Conservation (phyloP, 2,113 vertebrate genomes). For the Dasyornis broadbenti region DNA sequence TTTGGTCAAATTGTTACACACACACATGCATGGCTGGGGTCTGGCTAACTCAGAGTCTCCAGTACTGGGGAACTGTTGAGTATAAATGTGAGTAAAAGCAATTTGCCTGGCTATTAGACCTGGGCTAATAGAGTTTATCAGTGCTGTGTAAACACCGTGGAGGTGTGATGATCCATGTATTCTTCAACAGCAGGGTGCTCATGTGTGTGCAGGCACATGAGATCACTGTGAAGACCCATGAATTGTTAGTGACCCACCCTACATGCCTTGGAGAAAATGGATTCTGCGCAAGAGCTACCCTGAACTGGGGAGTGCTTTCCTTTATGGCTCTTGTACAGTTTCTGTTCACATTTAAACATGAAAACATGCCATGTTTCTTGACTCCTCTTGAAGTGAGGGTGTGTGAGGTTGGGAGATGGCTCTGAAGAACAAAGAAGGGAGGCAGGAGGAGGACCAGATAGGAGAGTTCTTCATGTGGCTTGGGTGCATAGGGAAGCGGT, state of each 20-base stretch:
- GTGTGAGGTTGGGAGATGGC: neutral
- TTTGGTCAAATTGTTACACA: neutral
- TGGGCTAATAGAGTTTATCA: neutral
- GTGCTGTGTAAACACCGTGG: neutral
- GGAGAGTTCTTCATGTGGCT: neutral
- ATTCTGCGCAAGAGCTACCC: neutral
- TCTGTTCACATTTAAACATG: neutral
- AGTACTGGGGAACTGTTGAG: neutral
- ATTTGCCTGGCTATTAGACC: neutral
- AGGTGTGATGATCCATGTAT: neutral
- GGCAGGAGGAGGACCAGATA: neutral
- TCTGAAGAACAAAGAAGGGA: neutral
- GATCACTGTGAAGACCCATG: neutral
- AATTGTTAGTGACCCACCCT: neutral
- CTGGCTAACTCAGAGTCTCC: neutral
- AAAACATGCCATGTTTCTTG: neutral
- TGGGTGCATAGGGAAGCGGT: neutral
- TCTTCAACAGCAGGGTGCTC: neutral
- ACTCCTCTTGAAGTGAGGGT: neutral
- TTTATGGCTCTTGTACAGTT: neutral
- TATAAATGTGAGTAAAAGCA: neutral
- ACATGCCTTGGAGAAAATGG: rapidly evolving
- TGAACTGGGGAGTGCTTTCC: neutral
- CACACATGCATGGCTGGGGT: neutral
- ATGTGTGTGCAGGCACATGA: neutral